Evolutionary conservation across 2,113 vertebrate species (phyloP), one percentile per base, ranked within the genome.

Genomic region (Catharus bicknelli): DNA sequence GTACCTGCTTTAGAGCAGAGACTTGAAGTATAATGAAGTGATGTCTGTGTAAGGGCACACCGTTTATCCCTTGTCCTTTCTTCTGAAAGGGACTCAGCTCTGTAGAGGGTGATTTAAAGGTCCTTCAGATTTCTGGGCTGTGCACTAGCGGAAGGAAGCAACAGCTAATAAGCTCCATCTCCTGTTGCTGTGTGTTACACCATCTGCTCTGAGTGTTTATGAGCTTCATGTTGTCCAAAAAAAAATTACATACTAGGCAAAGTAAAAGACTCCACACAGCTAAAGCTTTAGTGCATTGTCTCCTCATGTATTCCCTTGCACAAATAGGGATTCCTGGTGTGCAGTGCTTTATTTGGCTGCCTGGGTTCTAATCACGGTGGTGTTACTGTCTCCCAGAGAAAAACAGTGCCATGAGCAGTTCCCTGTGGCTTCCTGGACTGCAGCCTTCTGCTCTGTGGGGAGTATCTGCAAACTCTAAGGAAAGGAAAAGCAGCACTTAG

Each of bases 131-230:
- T 95, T 79, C 85, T 73, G 90, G 83, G 68, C 86, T 68, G 36
- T 29, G 34, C 22, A 13, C 25, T 73, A 80, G 67, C 38, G n/a
- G 91, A 95, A 90, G 90, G 87, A 93, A 96, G 63, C 4, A 0
- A 40, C 22, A 73, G 90, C 78, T 89, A 92, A 81, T 90, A 67
- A 89, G 83, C 84, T 94, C 51, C 48, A 42, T 82, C 93, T 94
- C 87, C 90, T 87, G 90, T 88, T 94, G 90, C 90, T 95, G 42
- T 34, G 8, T 54, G 81, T 76, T 89, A 17, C 50, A 72, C 93
- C 94, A 95, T 93, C 93, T 95, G 94, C 50, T 90, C 84, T 16
- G 62, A 72, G 74, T 61, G 78, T 73, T 92, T 76, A 53, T 79
- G 69, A 87, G 84, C 74, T 82, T 79, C 42, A 1, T 36, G 26